A percentile compares a stretch with the other conserved stretches of the same genome.
Evolutionary conservation across 2,888 invertebrate species (phyloP).

Genomic region (Thyatira batis): DNA sequence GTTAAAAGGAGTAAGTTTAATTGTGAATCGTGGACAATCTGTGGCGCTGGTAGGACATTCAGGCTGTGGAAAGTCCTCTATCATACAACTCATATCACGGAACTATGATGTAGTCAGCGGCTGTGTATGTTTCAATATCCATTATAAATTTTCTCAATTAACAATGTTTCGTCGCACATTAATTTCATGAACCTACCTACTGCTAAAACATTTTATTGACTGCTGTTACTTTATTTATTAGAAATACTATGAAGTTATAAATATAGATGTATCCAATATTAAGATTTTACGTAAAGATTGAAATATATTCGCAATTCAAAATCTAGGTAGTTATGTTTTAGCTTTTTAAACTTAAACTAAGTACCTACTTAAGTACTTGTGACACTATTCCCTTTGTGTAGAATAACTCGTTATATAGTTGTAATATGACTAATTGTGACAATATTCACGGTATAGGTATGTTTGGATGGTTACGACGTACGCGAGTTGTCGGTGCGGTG

Average conservation of each 20-base stretch:
- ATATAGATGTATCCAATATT: no score
- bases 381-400: neutral
- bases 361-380: neutral
- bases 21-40: conserved; percentile 85
- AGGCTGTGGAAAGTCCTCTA: conserved; percentile 90
- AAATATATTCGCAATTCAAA: no score
- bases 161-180: no score
- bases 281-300: no score
- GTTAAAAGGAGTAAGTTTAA: conserved; percentile 84
- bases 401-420: neutral
- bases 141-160: no score
- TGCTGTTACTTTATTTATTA: no score
- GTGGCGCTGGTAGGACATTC: conserved; percentile 88
- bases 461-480: conserved; percentile 85
- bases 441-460: conserved; percentile 60
- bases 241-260: no score
- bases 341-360: no score
- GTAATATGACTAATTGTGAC: no score
- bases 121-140: conserved; percentile 39
- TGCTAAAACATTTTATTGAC: no score
- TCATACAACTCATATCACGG: conserved; percentile 87
- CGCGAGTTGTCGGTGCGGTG: conserved; percentile 88
- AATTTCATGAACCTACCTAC: neutral
- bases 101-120: conserved; percentile 74
- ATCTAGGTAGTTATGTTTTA: no score